These are phyloP conservation scores for Gobius niger DNA, from an alignment of 2,113 vertebrate species.

Conservation along the genomic window DNA sequence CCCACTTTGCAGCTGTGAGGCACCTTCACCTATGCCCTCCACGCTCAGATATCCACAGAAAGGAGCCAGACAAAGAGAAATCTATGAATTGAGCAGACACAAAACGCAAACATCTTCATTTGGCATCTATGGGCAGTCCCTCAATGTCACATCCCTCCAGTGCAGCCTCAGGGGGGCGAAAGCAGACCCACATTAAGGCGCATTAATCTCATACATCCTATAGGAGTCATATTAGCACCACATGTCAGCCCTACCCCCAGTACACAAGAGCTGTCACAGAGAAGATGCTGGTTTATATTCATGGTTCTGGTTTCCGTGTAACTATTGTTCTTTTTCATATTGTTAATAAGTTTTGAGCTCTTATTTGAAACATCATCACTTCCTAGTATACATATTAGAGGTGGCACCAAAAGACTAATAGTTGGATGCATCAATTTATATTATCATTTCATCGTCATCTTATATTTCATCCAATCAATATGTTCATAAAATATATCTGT, in stretches of 20 bases:
- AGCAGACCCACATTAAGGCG: slow-evolving; percentile 41
- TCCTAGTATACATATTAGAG: no score
- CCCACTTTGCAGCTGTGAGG: slow-evolving; percentile 62
- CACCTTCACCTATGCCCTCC: slow-evolving; percentile 71
- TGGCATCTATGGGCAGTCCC: slow-evolving; percentile 10
- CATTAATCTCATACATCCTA: slow-evolving; percentile 49
- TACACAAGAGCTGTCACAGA: slow-evolving; percentile 14
- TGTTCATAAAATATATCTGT: no score
- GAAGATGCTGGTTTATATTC: slow-evolving; percentile 33
- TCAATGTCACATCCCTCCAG: slow-evolving; percentile 29
- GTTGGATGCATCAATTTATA: no score
- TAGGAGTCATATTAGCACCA: slow-evolving; percentile 40
- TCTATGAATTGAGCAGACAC: slow-evolving; percentile 28
- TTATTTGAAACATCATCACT: no score
- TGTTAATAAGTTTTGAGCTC: background rate
- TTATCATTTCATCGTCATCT: no score
- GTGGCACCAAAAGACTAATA: no score
- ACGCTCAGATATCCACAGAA: slow-evolving; percentile 43
- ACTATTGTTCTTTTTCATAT: background rate
- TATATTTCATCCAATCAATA: no score
- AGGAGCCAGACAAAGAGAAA: slow-evolving; percentile 53
- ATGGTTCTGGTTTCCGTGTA: background rate
- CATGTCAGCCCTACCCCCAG: slow-evolving; percentile 31
- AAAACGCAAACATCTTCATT: slow-evolving; percentile 36
- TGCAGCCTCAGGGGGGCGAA: slow-evolving; percentile 31